Evolutionary conservation across 2,888 invertebrate genomes (phyloP), one percentile per base, ranked within the genome.

Genomic region (Cosmia pyralina): DNA sequence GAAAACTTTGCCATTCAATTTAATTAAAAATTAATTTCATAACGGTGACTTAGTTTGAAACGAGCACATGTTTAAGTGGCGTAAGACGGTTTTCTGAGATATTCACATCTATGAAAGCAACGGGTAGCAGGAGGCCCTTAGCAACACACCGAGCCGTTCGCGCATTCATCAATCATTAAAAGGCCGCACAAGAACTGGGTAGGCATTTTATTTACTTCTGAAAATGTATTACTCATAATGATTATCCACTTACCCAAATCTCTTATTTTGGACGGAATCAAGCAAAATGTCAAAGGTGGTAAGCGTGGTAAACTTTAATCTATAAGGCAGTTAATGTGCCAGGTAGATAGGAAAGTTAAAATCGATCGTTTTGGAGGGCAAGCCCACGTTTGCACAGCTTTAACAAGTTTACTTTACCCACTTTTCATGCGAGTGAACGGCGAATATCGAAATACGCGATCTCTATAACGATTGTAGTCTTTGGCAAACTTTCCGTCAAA

Each of bases 331-430:
- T 72, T 84, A 84, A 83, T 75, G 85, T 83, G 62, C 69, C 58
- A 53, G 57, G 52, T 69, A 52, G 50, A 48, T 60, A 58, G 83
- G 84, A 88, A 89, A 89, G 84, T 86, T 87, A 79, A 87, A 88
- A 91, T 92, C 90, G 90, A 92, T 91, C 83, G 87, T 75, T 85
- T 82, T 85, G 68, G 78, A 81, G 69, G 73, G 63, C 70, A 74
- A 69, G 58, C 72, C 66, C 72, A 78, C 82, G 81, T 88, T 90
- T 89, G 82, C 89, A 89, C 83, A 88, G 85, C 86, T 88, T 89
- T 88, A 90, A 90, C 87, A 85, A 89, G 90, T 87, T 90, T 88
- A 84, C 86, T 88, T 90, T 88, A 87, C 88, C 87, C 87, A 88
- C 84, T 87, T 89, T 85, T 79, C 69, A 76, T 79, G 66, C 76